A percentile compares a stretch with the other conserved stretches of the same genome.
Evolutionary conservation across 2,113 vertebrate species (phyloP).

Genomic region (Macquaria australasica): DNA sequence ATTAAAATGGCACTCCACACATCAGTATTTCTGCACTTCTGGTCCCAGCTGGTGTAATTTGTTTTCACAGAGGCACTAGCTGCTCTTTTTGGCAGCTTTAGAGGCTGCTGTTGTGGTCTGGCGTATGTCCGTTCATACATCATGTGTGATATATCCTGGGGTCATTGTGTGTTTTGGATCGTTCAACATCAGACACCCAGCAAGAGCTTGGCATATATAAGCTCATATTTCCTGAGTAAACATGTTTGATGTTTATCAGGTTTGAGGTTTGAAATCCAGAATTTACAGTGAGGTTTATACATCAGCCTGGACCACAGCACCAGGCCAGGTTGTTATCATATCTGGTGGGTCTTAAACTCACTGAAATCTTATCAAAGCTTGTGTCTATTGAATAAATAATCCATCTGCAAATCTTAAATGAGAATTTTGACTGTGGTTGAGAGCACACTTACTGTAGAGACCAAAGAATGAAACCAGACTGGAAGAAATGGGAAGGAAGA

Average conservation of each 20-base stretch:
- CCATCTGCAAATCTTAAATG: not conserved
- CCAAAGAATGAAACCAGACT: not conserved
- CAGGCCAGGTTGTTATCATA: not conserved
- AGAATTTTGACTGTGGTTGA: not conserved
- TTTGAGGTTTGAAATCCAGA: not conserved
- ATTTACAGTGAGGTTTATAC: not conserved
- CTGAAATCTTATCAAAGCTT: not conserved
- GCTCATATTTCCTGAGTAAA: not conserved
- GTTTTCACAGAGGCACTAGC: not conserved
- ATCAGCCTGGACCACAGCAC: not conserved
- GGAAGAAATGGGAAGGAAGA: not conserved
- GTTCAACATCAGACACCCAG: not conserved
- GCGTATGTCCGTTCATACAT: not conserved
- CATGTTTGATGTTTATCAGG: not conserved
- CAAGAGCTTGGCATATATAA: not conserved
- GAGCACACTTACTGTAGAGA: not conserved
- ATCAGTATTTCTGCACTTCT: not conserved
- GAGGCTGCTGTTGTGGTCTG: not conserved
- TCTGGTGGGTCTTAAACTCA: not conserved
- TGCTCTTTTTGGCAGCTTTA: not conserved
- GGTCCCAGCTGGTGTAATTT: not conserved
- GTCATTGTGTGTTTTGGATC: not conserved
- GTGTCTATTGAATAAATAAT: not conserved
- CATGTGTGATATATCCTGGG: not conserved
- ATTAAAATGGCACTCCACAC: not conserved